Conservation (phyloP, 2,113 vertebrate genomes). For the Aegithalos caudatus region DNA sequence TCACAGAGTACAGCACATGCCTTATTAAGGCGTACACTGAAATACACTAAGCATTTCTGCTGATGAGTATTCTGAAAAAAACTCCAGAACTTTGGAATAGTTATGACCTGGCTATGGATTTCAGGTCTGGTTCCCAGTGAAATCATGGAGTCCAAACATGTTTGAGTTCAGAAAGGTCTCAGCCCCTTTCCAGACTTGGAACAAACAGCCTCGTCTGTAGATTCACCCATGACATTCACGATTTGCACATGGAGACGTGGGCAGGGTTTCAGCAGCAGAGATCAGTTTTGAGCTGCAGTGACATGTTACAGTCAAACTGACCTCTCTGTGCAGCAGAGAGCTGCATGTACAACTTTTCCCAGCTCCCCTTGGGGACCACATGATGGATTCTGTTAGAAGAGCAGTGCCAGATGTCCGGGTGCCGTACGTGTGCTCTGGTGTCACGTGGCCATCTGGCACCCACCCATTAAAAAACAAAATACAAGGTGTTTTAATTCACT, state of each 20-base stretch:
- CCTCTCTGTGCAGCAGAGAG: background rate
- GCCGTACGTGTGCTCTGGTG: fast-evolving
- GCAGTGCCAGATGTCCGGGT: background rate
- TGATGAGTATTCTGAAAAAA: background rate
- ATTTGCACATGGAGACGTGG: fast-evolving
- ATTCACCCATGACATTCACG: background rate
- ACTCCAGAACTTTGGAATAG: background rate
- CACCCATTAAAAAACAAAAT: background rate
- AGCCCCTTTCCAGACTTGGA: background rate
- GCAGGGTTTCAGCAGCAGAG: background rate
- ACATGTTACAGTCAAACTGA: background rate
- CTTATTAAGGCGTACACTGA: background rate
- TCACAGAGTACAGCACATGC: background rate
- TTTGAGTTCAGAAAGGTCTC: background rate
- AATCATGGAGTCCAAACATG: background rate
- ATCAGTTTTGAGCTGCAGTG: background rate
- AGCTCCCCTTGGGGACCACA: background rate
- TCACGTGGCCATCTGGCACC: background rate
- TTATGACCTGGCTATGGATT: background rate
- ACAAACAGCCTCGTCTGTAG: background rate
- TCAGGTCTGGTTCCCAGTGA: background rate
- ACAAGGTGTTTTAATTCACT: background rate
- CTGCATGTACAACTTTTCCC: background rate
- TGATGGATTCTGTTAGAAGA: background rate
- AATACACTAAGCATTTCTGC: background rate